A percentile compares a stretch with the other conserved stretches of the same genome.
Conservation (phyloP, 2,113 vertebrate genomes). For the Penelope pileata region DNA sequence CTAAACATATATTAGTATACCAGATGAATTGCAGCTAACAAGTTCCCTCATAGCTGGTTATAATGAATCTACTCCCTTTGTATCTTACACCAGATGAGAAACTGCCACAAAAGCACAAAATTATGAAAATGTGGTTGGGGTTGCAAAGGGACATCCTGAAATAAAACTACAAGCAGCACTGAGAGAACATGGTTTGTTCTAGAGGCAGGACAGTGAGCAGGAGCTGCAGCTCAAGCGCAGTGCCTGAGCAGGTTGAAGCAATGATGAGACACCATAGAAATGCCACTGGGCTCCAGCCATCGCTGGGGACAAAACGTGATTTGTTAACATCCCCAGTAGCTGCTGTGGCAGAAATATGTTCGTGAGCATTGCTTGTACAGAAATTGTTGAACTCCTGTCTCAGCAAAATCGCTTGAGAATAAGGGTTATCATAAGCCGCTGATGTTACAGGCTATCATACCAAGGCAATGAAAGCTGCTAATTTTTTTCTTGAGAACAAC, state of each 20-base stretch:
- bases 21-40: neutral
- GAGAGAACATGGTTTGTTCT: neutral
- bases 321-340: neutral
- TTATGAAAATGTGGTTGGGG: neutral
- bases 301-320: neutral
- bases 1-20: neutral
- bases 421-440: conserved; percentile 26
- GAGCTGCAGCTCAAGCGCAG: neutral
- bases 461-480: neutral
- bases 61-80: neutral
- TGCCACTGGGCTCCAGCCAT: neutral
- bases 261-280: neutral
- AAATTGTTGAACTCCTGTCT: conserved; percentile 43
- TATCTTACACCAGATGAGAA: neutral
- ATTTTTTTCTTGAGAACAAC: conserved; percentile 38
- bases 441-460: neutral
- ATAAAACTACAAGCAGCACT: neutral
- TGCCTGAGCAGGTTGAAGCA: neutral
- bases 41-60: neutral
- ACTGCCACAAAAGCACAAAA: neutral
- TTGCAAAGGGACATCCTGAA: neutral
- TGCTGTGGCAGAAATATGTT: conserved; percentile 36
- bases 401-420: conserved; percentile 38
- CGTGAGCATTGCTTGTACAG: neutral
- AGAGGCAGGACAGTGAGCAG: neutral